Evolutionary conservation across 2,797 vertebrate species (phyloP).

Genomic region (Catharus ustulatus): DNA sequence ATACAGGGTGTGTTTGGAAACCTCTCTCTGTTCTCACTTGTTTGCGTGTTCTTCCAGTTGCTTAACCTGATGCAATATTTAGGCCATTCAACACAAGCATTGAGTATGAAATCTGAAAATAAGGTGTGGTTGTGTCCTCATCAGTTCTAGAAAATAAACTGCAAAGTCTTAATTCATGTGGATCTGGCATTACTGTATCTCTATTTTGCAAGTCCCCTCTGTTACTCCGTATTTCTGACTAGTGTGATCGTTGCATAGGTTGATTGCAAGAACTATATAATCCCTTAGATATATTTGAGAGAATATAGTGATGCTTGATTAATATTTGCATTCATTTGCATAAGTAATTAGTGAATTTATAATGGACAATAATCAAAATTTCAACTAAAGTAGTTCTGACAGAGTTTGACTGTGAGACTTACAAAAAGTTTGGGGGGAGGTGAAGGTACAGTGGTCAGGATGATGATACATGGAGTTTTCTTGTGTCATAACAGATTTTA

Average conservation of each 20-base stretch:
- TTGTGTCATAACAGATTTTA: not conserved
- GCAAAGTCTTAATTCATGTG: not conserved
- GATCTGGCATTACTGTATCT: not conserved
- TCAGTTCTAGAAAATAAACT: not conserved
- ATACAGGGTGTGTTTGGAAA: slow-evolving; percentile 79
- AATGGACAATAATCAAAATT: not conserved
- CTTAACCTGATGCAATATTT: not conserved
- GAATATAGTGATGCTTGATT: not conserved
- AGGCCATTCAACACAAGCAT: not conserved
- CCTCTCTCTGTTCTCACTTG: not conserved
- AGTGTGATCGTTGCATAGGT: not conserved
- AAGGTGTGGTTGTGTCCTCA: not conserved
- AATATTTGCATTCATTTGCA: not conserved
- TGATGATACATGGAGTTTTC: not conserved
- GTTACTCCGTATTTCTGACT: not conserved
- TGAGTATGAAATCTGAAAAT: not conserved
- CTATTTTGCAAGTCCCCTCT: not conserved
- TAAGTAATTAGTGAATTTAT: not conserved
- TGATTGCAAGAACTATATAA: not conserved
- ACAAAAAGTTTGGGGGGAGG: accelerated
- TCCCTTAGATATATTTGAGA: not conserved
- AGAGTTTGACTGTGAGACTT: not conserved
- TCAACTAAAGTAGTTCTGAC: not conserved
- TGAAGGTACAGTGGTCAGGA: not conserved
- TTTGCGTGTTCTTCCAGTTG: not conserved